Base-by-base conservation (phyloP, 2,113 vertebrate genomes). In the Aspiorhynchus laticeps region DNA sequence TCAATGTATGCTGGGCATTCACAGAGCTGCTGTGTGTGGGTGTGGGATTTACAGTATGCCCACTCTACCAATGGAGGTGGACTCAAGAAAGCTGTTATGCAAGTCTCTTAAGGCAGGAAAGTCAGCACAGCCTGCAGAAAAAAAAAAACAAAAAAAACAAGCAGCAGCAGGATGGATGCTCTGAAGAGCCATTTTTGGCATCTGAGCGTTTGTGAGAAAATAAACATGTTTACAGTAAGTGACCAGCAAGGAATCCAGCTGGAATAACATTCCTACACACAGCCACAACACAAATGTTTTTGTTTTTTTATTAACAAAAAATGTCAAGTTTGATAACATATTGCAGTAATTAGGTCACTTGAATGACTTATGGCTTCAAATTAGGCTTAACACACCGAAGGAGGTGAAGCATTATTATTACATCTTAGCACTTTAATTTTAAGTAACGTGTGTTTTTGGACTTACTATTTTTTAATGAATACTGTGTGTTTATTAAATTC, bases 71-170 rank as follows among this genome's bases (percentile, higher is more conserved):
- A 69, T 65, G 80, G 67, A 78, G 24, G 41, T 79, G 38, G 77
- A 51, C 73, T 79, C n/a, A 71, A 24, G 59, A 21, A 77, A 67
- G 78, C 41, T 31, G 73, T 89, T 89, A 87, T 48, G 74, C 11
- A 89, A 89, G 65, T 76, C 65, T 87, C 83, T 83, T 83, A 73
- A 48, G 56, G 79, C 71, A 85, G 33, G 19, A 80, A 86, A 80
- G 5, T 59, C 24, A 21, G 48, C 24, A 26, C 71, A 75, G 83
- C 71, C 36, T 41, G 74, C 73, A 14, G 74, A 63, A 56, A n/a
- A n/a, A n/a, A n/a, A n/a, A n/a, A n/a, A n/a, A n/a, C n/a, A n/a
- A n/a, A n/a, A n/a, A n/a, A n/a, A n/a, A n/a, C n/a, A n/a, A n/a
- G n/a, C n/a, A n/a, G 36, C 53, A 14, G 28, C 56, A 56, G 69